These are phyloP conservation scores for Hypocryptadius cinnamomeus DNA, from an alignment of 2,113 vertebrate genomes.

Conservation along the genomic window DNA sequence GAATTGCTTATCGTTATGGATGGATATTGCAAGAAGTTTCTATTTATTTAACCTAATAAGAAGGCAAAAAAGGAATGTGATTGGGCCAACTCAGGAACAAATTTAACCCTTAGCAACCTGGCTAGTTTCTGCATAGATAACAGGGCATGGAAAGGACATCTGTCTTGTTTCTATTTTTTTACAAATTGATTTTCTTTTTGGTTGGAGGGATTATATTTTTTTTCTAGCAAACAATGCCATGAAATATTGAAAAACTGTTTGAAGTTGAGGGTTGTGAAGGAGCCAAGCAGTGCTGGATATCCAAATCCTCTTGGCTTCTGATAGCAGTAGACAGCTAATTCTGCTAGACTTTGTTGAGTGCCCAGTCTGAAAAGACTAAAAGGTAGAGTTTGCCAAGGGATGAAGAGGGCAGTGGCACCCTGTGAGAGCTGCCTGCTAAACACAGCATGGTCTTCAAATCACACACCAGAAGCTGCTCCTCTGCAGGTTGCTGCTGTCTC, in stretches of 20 bases:
- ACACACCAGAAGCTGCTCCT: background rate
- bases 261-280: background rate
- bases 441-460: background rate
- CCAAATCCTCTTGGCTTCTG: background rate
- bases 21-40: constrained; percentile 63
- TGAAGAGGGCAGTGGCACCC: background rate
- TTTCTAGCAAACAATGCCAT: background rate
- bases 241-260: background rate
- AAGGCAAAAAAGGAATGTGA: constrained; percentile 47
- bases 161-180: background rate
- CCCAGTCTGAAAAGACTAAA: background rate
- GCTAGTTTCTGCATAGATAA: background rate
- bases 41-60: constrained; percentile 67
- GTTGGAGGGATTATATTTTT: background rate
- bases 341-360: background rate
- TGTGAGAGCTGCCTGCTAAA: background rate
- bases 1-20: constrained; percentile 67
- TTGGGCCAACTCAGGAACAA: background rate
- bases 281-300: background rate
- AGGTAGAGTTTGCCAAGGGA: background rate
- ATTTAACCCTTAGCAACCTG: constrained; percentile 28
- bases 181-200: background rate
- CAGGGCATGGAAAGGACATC: background rate
- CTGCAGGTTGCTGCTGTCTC: background rate
- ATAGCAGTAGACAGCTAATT: background rate